A percentile compares a stretch with the other conserved stretches of the same genome.
Evolutionary conservation across 2,797 vertebrate genomes (phyloP).

Genomic region (Pampus argenteus): DNA sequence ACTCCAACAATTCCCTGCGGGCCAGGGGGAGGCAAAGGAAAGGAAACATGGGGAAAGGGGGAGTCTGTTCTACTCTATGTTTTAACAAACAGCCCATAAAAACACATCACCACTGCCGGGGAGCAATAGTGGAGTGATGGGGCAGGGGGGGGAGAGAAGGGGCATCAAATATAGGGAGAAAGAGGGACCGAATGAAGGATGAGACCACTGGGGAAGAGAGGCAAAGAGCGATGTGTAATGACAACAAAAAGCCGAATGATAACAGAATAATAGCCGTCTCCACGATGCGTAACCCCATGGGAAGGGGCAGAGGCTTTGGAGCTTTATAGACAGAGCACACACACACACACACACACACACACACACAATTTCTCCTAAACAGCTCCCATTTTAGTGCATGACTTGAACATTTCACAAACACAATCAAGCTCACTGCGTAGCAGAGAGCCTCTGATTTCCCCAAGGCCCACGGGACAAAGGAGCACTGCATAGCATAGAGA

Average conservation of each 20-base stretch:
- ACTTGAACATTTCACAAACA: slow-evolving; percentile 67
- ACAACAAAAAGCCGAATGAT: slow-evolving; percentile 67
- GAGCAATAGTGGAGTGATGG: slow-evolving; percentile 28
- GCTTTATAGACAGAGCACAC: slow-evolving; percentile 36
- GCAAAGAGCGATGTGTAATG: slow-evolving; percentile 51
- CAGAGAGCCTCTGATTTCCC: slow-evolving; percentile 66
- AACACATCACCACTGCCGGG: slow-evolving; percentile 41
- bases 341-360: slow-evolving; percentile 19
- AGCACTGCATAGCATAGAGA: slow-evolving; percentile 39
- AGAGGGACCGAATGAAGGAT: slow-evolving; percentile 40
- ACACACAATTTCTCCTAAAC: slow-evolving; percentile 48
- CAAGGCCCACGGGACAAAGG: slow-evolving; percentile 53
- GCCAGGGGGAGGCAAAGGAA: slow-evolving; percentile 32
- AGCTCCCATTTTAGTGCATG: slow-evolving; percentile 58
- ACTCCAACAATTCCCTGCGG: slow-evolving; percentile 59
- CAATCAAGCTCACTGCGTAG: slow-evolving; percentile 50
- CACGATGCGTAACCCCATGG: slow-evolving; percentile 29
- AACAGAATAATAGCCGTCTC: slow-evolving; percentile 63
- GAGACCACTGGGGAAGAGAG: slow-evolving; percentile 35
- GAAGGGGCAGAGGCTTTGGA: slow-evolving; percentile 35
- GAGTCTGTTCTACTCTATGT: slow-evolving; percentile 37
- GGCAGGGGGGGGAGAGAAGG: neutral
- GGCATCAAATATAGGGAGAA: slow-evolving; percentile 26
- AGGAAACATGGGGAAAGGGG: slow-evolving; percentile 38
- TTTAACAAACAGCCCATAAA: slow-evolving; percentile 76